Evolutionary conservation across 2,888 invertebrate genomes (phyloP).

Genomic region (Caenorhabditis japonica): DNA sequence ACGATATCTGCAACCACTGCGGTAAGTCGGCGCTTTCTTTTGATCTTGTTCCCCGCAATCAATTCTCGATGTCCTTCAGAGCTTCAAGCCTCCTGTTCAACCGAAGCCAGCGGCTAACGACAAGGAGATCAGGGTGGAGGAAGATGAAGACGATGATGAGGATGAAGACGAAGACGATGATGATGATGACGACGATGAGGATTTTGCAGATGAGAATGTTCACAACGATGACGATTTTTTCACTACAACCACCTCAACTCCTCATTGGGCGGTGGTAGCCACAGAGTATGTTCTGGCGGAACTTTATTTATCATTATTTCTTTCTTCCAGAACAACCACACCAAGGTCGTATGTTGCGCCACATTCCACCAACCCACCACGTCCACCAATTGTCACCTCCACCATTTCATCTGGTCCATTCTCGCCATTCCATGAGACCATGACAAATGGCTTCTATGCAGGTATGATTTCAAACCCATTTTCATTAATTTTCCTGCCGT

Average conservation of each 20-base stretch:
- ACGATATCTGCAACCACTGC: conserved; percentile 33
- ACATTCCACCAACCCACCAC: conserved; percentile 40
- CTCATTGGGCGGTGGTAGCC: conserved; percentile 13
- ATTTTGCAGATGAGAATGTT: conserved; percentile 53
- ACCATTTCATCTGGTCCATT: conserved; percentile 52
- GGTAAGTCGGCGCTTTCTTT: conserved; percentile 19
- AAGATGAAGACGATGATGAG: conserved; percentile 50
- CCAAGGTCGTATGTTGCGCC: conserved; percentile 33
- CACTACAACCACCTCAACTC: conserved; percentile 36
- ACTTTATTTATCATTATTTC: conserved; percentile 13
- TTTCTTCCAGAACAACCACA: conserved; percentile 34
- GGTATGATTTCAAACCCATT: conserved; percentile 37
- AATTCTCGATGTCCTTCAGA: conserved; percentile 35
- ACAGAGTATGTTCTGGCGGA: conserved; percentile 42
- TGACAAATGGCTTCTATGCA: conserved; percentile 57
- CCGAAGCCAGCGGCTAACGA: conserved; percentile 38
- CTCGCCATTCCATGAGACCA: conserved; percentile 59
- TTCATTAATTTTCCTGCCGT: conserved; percentile 27
- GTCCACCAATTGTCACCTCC: conserved; percentile 41
- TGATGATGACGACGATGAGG: conserved; percentile 53
- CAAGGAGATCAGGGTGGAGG: conserved; percentile 47
- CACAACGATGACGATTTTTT: conserved; percentile 50
- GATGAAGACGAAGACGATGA: conserved; percentile 54
- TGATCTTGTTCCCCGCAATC: conserved; percentile 3
- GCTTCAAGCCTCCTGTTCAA: conserved; percentile 45